phyloP scores from a whole-genome alignment of 2,888 invertebrate genomes.

The Prostheceraeus crozeri region DNA sequence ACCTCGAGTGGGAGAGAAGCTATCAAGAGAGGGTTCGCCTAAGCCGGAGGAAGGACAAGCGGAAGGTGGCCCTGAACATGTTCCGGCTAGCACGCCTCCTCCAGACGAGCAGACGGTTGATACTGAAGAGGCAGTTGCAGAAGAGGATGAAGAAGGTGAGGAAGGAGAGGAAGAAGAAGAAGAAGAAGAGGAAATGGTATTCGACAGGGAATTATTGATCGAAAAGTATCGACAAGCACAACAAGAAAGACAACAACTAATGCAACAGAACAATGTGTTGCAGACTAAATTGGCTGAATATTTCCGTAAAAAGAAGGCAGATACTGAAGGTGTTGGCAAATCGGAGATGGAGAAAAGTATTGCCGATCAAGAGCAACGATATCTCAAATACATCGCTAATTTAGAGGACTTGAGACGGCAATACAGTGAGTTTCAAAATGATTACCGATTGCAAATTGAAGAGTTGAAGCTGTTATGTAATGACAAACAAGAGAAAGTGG shows the following conservation, averaged over 20 bases:
- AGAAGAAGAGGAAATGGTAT: conserved; percentile 45
- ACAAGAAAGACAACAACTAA: conserved; percentile 48
- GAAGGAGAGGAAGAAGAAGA: conserved; percentile 47
- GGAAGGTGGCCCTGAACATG: not conserved
- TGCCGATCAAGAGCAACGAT: conserved; percentile 56
- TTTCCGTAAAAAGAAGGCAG: conserved; percentile 55
- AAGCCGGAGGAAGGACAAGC: conserved; percentile 35
- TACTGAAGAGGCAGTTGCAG: conserved; percentile 19
- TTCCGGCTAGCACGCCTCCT: not conserved
- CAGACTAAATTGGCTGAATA: conserved; percentile 56
- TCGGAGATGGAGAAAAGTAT: conserved; percentile 53
- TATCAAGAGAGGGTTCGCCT: conserved; percentile 50
- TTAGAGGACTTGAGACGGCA: conserved; percentile 51
- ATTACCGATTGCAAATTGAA: conserved; percentile 47
- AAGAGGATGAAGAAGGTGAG: conserved; percentile 41
- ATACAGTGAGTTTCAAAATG: conserved; percentile 46
- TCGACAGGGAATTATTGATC: conserved; percentile 49
- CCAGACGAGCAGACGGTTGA: conserved; percentile 29
- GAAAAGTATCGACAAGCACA: conserved; percentile 45
- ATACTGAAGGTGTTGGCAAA: conserved; percentile 44
- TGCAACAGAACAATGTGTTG: conserved; percentile 51
- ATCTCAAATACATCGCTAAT: conserved; percentile 55
- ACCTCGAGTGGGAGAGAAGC: conserved; percentile 45
- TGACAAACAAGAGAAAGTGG: conserved; percentile 49
- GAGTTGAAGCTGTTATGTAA: conserved; percentile 50